Percentiles rank a stretch among this genome's conserved stretches.
These are phyloP conservation scores for Orgyia antiqua DNA, from an alignment of 2,888 invertebrate genomes.

Conservation along the genomic window DNA sequence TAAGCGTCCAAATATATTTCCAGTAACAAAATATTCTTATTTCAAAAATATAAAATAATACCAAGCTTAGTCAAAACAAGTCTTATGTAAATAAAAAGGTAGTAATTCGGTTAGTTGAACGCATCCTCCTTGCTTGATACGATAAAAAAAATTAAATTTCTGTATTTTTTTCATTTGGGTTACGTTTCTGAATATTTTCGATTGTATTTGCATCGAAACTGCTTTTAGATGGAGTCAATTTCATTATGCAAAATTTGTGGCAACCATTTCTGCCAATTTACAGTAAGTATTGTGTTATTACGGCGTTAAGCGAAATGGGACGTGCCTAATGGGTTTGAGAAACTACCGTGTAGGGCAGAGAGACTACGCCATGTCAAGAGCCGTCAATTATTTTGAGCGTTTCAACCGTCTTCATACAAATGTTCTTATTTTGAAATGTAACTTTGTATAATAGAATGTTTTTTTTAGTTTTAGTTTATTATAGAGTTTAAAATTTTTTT, in stretches of 20 bases:
- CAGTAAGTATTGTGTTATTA: slow-evolving; percentile 46
- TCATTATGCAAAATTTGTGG: slow-evolving; percentile 65
- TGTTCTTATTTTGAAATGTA: background rate
- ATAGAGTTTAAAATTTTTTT: no score
- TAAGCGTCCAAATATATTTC: no score
- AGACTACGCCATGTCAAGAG: slow-evolving; percentile 1
- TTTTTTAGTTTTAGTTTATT: no score
- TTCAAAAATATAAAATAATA: background rate
- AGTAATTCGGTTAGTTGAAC: background rate
- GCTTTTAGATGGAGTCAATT: slow-evolving; percentile 35
- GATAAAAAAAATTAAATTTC: slow-evolving; percentile 11
- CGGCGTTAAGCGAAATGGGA: slow-evolving; percentile 37
- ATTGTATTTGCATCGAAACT: slow-evolving; percentile 64
- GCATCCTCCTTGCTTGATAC: background rate
- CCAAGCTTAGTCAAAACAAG: background rate
- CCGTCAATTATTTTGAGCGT: slow-evolving; percentile 1
- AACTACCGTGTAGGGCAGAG: slow-evolving; percentile 3
- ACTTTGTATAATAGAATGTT: no score
- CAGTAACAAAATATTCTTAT: no score
- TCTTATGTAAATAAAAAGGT: background rate
- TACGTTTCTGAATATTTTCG: background rate
- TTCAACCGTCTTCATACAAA: background rate
- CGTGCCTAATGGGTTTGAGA: slow-evolving; percentile 25
- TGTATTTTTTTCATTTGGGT: no score
- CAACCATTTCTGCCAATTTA: slow-evolving; percentile 44